Evolutionary conservation across 2,888 invertebrate genomes (phyloP).

Genomic region (Torymus texanus): DNA sequence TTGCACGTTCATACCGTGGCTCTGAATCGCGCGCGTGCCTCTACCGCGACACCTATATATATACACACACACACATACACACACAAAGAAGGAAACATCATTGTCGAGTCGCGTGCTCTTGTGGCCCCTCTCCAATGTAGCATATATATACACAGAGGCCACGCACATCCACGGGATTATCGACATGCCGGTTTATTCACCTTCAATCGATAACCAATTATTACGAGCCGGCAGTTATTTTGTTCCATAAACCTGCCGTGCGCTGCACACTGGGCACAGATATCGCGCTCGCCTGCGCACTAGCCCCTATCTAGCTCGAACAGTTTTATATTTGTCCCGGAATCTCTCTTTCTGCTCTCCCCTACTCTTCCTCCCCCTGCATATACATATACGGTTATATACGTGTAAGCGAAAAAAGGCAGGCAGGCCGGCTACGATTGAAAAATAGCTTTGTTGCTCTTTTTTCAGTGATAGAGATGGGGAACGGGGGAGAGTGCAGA

Average conservation of each 20-base stretch:
- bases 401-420: not conserved
- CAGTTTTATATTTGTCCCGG: too few species aligned
- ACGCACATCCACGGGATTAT: constrained; percentile 25
- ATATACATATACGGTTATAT: not conserved
- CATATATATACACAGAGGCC: not conserved
- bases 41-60: too few species aligned
- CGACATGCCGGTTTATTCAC: constrained; percentile 39
- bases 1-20: too few species aligned
- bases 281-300: not conserved
- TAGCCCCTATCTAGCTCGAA: too few species aligned
- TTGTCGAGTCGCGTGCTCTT: not conserved
- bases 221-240: constrained; percentile 59
- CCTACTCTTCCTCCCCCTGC: not conserved
- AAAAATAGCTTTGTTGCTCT: constrained; percentile 45
- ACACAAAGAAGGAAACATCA: too few species aligned
- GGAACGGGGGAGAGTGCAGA: too few species aligned
- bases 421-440: constrained; percentile 29
- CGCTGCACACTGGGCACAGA: not conserved
- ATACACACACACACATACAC: too few species aligned
- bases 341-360: too few species aligned
- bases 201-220: constrained; percentile 66
- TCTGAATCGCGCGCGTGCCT: too few species aligned
- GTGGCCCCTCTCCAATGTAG: not conserved
- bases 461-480: not conserved
- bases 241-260: constrained; percentile 38